phyloP scores from a whole-genome alignment of 2,888 invertebrate genomes.

The Stenodera caucasica region DNA sequence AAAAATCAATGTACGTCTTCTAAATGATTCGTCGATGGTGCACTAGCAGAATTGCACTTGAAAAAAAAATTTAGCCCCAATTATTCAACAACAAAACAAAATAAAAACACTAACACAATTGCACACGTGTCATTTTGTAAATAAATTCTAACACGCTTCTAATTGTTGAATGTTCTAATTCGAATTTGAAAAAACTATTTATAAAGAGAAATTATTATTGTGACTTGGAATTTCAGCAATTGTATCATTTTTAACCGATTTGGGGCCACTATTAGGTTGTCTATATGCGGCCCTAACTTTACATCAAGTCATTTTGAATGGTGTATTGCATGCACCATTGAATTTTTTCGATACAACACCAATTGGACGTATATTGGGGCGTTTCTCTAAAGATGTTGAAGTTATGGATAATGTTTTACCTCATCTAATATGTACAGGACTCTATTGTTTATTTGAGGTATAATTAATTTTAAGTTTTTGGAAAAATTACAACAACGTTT shows the following conservation, averaged over 20 bases:
- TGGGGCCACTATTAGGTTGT: constrained; percentile 61
- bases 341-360: constrained; percentile 71
- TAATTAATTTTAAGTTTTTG: constrained; percentile 31
- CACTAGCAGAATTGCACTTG: too few relatives aligned
- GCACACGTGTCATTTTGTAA: too few relatives aligned
- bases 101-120: too few relatives aligned
- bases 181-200: not conserved
- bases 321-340: constrained; percentile 65
- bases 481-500: too few relatives aligned
- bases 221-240: constrained; percentile 55
- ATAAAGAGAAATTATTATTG: too few relatives aligned
- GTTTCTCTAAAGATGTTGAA: constrained; percentile 72
- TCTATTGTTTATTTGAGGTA: constrained; percentile 76
- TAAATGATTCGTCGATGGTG: not conserved
- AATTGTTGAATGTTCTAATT: not conserved
- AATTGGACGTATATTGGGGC: constrained; percentile 64
- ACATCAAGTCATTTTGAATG: constrained; percentile 58
- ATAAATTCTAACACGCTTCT: too few relatives aligned
- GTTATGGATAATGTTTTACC: constrained; percentile 66
- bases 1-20: not conserved
- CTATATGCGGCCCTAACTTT: constrained; percentile 60
- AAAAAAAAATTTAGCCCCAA: too few relatives aligned
- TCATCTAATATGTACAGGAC: constrained; percentile 66
- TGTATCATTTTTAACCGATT: constrained; percentile 58
- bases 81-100: too few relatives aligned